Evolutionary conservation across 2,797 vertebrate genomes (phyloP).

Genomic region (Pipistrellus pipistrellus): DNA sequence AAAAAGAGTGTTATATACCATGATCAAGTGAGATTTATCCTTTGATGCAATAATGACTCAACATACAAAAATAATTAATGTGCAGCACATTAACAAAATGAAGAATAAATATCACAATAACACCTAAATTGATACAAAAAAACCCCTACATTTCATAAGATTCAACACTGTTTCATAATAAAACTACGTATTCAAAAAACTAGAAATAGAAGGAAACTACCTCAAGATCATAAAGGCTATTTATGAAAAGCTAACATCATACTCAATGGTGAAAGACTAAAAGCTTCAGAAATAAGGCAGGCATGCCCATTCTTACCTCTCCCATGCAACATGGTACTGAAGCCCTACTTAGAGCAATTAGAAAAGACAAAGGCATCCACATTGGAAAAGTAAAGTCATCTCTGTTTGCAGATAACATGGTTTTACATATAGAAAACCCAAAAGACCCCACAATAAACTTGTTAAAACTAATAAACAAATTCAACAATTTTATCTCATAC

Average conservation of each 20-base stretch:
- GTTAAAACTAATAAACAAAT: constrained; percentile 3
- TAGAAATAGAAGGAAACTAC: constrained; percentile 1
- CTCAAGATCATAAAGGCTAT: neutral
- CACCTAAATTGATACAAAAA: neutral
- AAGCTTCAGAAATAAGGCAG: neutral
- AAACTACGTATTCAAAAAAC: neutral
- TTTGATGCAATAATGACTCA: neutral
- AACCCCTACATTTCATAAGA: neutral
- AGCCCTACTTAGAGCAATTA: neutral
- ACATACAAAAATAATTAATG: neutral
- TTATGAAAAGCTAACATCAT: neutral
- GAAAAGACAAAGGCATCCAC: neutral
- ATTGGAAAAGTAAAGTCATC: constrained; percentile 23
- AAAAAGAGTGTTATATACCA: neutral
- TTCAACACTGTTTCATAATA: neutral
- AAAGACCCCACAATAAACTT: constrained; percentile 1
- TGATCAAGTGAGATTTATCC: neutral
- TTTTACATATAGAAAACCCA: neutral
- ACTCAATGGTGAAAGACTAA: neutral
- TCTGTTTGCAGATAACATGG: neutral
- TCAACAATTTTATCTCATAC: neutral
- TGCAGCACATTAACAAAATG: neutral
- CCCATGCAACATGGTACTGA: neutral
- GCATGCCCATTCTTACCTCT: neutral
- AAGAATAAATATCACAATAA: neutral